These are phyloP conservation scores for Chinchilla lanigera DNA, from an alignment of 2,113 vertebrate species.

Conservation along the genomic window DNA sequence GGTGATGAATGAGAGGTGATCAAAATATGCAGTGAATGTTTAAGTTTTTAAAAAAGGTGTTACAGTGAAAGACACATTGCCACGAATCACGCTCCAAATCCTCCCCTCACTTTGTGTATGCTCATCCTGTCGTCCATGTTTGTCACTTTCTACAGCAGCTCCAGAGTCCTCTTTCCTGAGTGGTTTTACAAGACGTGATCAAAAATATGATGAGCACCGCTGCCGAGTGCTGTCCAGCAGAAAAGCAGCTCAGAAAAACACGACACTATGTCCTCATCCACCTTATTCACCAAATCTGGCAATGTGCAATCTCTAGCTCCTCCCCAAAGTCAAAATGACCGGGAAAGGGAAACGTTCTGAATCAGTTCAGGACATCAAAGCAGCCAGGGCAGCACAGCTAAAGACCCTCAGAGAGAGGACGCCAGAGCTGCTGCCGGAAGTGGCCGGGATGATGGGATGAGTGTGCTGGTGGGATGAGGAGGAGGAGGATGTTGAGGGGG, in stretches of 20 bases:
- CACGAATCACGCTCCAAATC: neutral
- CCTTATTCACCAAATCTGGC: neutral
- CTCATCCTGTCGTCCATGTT: fast-evolving
- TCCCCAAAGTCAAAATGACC: neutral
- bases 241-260: neutral
- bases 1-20: neutral
- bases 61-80: neutral
- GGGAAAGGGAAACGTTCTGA: neutral
- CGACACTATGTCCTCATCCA: neutral
- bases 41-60: neutral
- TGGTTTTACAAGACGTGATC: neutral
- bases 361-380: neutral
- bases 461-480: neutral
- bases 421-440: neutral
- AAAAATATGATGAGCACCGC: neutral
- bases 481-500: neutral
- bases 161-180: neutral
- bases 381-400: neutral
- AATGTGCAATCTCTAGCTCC: neutral
- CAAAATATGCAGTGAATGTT: neutral
- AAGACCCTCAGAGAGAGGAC: neutral
- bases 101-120: neutral
- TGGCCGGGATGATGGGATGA: neutral
- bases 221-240: too few species aligned
- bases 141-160: neutral